Base-by-base conservation (phyloP, 2,888 invertebrate genomes). In the Artemia sinica region DNA sequence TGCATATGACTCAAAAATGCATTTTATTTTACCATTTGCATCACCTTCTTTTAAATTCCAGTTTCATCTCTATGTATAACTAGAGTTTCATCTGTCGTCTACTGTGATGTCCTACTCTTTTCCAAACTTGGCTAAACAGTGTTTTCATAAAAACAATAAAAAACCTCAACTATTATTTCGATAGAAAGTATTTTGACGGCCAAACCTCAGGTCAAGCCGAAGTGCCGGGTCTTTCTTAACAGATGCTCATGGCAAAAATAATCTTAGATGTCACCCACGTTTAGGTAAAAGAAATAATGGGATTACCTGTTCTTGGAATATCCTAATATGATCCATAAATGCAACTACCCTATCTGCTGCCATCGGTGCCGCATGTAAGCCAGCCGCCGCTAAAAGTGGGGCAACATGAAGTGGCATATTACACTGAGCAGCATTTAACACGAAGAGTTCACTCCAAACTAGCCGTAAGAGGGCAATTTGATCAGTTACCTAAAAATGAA, bases 271-370 rank as follows among this genome's bases (percentile, higher is more conserved):
- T 28, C 4, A 28, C 28, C 28, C 28, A 2, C 28, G 28, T 28
- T 28, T 28, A 28, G 4, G 28, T 28, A 28, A 28, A 4, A 28
- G 28, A 28, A 28, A 28, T 28, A 8, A 6, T 58, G n/a, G 58
- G 58, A 7, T 14, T 58, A 81, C 78, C 72, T 81, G 80, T 70
- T 76, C 76, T 70, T 77, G 76, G 84, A 93, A 93, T 84, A 93
- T 91, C 79, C 92, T 84, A 80, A 94, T 92, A 84, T 93, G 92
- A 81, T 96, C 96, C 95, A 96, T 95, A 81, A 96, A 96, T 76
- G 94, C 93, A 75, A 95, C 93, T 73, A 96, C 95, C 74, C 95
- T 84, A 83, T 96, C 95, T 67, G 95, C 94, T 72, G 95, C 93
- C 93, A 94, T 94, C 41, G 95, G 95, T 51, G 79, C 91, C 69